Percentiles rank a stretch among this genome's conserved stretches.
These are phyloP conservation scores for Galendromus occidentalis DNA, from an alignment of 1,140 invertebrate genomes.

Conservation along the genomic window DNA sequence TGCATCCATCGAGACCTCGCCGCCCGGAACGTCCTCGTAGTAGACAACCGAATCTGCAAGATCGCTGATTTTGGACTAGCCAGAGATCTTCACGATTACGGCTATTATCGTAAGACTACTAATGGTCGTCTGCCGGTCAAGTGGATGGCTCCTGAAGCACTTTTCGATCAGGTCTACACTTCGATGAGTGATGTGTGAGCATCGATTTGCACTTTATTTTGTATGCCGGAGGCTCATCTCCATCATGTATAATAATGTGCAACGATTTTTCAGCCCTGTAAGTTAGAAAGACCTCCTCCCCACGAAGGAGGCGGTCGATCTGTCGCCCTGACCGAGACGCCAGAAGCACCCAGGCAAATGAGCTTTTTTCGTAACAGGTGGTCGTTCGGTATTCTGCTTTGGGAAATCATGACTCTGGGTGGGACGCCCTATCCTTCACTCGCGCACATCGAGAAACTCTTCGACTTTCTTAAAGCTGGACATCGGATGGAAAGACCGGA, in stretches of 20 bases:
- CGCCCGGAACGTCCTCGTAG: slow-evolving; percentile 85
- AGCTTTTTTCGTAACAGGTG: too few relatives aligned
- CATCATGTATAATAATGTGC: too few relatives aligned
- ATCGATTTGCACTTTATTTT: too few relatives aligned
- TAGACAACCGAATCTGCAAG: slow-evolving; percentile 62
- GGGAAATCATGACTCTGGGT: slow-evolving; percentile 88
- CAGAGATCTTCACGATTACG: slow-evolving; percentile 72
- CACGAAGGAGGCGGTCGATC: too few relatives aligned
- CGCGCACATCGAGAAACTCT: slow-evolving; percentile 50
- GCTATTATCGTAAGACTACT: slow-evolving; percentile 94
- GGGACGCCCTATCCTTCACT: slow-evolving; percentile 73
- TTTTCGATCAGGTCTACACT: slow-evolving; percentile 83
- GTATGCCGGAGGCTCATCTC: too few relatives aligned
- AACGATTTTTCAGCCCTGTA: too few relatives aligned
- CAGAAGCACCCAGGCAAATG: too few relatives aligned
- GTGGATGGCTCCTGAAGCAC: slow-evolving; percentile 97
- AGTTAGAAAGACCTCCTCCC: too few relatives aligned
- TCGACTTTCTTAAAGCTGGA: slow-evolving; percentile 57
- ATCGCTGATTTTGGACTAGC: slow-evolving; percentile 98
- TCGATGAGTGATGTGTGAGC: slow-evolving; percentile 85
- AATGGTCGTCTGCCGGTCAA: slow-evolving; percentile 78
- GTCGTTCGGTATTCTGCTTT: slow-evolving; percentile 77
- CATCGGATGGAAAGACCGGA: slow-evolving; percentile 83
- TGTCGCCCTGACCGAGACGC: too few relatives aligned
- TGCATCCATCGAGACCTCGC: slow-evolving; percentile 86